Base-by-base conservation (phyloP, 2,797 vertebrate genomes). In the Etheostoma nigrum region DNA sequence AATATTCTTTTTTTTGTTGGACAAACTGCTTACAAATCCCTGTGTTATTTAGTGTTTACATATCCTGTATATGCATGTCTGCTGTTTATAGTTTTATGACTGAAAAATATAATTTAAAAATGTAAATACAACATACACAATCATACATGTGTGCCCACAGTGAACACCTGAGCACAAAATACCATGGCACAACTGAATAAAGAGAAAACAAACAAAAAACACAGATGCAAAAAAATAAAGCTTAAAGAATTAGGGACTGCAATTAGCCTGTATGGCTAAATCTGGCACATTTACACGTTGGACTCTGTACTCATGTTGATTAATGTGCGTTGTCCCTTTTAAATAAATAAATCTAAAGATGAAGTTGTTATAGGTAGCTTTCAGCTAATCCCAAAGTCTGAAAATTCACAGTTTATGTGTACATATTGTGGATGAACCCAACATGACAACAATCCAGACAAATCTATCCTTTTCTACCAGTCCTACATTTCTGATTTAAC, bases 1-100 rank as follows among this genome's bases (percentile, higher is more conserved):
- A 91, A 88, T 82, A 84, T 91, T 86, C 77, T 78, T 80, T 58
- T 65, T 93, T 95, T 96, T 95, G 95, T 94, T 96, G 95, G 95
- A 95, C 95, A 95, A 95, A 95, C 94, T 94, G 92, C 86, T 89
- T 61, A 25, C 62, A 68, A 33, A 79, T 79, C 59, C 82, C 58
- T 7, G 6, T 76, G 23, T 60, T 54, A 68, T 76, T 79, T 65
- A 1, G 51, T 77, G 78, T 91, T 92, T 90, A 90, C 86, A 85
- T 81, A 72, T 78, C 69, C 59, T 88, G 60, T 79, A 69, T 84
- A 82, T 87, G 76, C 84, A 85, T 85, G 80, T 74, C 80, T 87
- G 80, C 67, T 71, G 65, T 84, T 51, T 53, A 19, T 79, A 45
- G 67, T 67, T 74, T 82, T 47, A 73, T n/a, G 30, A 61, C 51